phyloP scores from a whole-genome alignment of 2,113 vertebrate species.

The Petrocephalus microphthalmus region DNA sequence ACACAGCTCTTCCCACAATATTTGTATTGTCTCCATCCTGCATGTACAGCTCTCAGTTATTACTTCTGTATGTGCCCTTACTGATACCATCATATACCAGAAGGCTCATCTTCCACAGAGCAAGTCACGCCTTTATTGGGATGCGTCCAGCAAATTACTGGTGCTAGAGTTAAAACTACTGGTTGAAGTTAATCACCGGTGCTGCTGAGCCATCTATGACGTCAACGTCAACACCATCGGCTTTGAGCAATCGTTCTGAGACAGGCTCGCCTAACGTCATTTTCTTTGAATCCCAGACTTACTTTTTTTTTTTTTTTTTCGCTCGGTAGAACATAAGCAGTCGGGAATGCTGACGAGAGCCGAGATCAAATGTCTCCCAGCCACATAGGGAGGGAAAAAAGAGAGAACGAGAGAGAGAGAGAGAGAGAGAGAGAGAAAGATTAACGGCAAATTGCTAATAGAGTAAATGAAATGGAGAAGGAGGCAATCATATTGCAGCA shows the following conservation, averaged over 20 bases:
- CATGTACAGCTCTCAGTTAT: background rate
- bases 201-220: slow-evolving; percentile 45
- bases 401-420: slow-evolving; percentile 64
- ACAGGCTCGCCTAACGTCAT: slow-evolving; percentile 42
- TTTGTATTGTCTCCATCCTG: background rate
- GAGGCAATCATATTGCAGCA: slow-evolving; percentile 63
- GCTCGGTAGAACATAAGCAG: slow-evolving; percentile 42
- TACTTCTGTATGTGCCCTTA: background rate
- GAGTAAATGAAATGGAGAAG: slow-evolving; percentile 77
- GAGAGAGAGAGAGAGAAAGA: slow-evolving; percentile 53
- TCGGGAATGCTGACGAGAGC: slow-evolving; percentile 58
- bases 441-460: slow-evolving; percentile 95
- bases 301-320: slow-evolving; percentile 33
- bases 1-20: slow-evolving; percentile 2
- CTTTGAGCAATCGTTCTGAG: slow-evolving; percentile 32
- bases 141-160: slow-evolving; percentile 25
- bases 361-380: slow-evolving; percentile 66
- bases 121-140: slow-evolving; percentile 19
- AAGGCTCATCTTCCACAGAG: background rate
- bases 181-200: slow-evolving; percentile 49
- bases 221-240: slow-evolving; percentile 48
- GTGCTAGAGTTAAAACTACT: slow-evolving; percentile 40
- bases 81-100: background rate
- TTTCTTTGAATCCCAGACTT: slow-evolving; percentile 41
- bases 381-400: slow-evolving; percentile 63